A percentile compares a stretch with the other conserved stretches of the same genome.
phyloP scores from a whole-genome alignment of 1,140 invertebrate species.

The Platyscapa corneri region DNA sequence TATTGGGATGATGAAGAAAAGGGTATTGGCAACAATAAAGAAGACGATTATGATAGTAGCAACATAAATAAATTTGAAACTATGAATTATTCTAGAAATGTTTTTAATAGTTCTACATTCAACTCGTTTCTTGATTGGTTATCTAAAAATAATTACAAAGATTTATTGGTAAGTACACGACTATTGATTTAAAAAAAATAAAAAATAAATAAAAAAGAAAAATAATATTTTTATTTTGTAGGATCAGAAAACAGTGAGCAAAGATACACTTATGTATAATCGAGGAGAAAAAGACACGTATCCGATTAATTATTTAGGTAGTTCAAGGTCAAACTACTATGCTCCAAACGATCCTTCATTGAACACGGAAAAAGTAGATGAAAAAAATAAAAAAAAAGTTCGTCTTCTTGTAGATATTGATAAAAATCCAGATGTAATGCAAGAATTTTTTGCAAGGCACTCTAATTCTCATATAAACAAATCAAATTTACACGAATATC shows the following conservation, averaged over 20 bases:
- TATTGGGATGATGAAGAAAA: constrained; percentile 38
- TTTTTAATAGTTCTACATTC: too few relatives aligned
- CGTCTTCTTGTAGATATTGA: constrained; percentile 42
- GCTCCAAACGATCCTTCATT: neutral
- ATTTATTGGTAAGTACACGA: neutral
- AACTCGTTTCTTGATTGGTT: constrained; percentile 34
- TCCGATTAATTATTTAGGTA: too few relatives aligned
- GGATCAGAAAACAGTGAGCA: neutral
- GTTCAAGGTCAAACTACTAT: too few relatives aligned
- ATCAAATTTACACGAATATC: constrained; percentile 2
- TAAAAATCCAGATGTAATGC: constrained; percentile 43
- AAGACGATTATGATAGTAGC: neutral
- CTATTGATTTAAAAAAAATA: neutral
- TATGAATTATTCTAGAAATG: too few relatives aligned
- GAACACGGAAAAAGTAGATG: neutral
- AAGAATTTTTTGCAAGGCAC: neutral
- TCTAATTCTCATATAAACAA: neutral
- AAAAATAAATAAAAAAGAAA: neutral
- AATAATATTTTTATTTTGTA: neutral
- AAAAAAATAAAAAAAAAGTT: constrained; percentile 18
- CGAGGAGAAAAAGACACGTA: neutral
- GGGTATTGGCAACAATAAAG: neutral
- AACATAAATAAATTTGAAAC: neutral
- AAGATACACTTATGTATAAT: neutral
- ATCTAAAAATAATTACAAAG: constrained; percentile 13